Evolutionary conservation across 2,113 vertebrate species (phyloP), one percentile per base, ranked within the genome.

Genomic region (Scolopax mira): DNA sequence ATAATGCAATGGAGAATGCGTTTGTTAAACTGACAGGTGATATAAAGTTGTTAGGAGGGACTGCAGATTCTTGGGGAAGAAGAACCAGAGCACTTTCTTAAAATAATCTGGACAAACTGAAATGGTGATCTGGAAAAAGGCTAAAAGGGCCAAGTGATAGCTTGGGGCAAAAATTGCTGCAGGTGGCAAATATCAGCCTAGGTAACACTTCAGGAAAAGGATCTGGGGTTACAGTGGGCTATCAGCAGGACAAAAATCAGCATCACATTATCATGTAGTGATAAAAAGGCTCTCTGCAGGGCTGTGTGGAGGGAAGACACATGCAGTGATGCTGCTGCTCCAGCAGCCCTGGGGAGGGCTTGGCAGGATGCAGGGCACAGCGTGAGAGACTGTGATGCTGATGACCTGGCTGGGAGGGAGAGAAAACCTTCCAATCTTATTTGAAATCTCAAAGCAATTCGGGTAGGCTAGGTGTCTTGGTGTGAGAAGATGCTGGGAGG

Each of bases 21-120:
- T 93, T 93, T 92, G 88, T 95, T 96, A 94, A 85, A 88, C 79
- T 94, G 94, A 86, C 96, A 94, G 94, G 94, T 83, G 87, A 86
- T 90, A 64, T 7, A 33, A 73, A 93, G 85, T 64, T 6, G 85
- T 64, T 6, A 0, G 67, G 72, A 77, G 82, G 46, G 58, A 35
- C 79, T 94, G 88, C 79, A 78, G 85, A 88, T 90, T 84, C 90
- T 31, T 4, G 23, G 44, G 82, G 82, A 83, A 73, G 44, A 62
- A 66, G 46, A 37, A 86, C 11, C 60, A 51, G 88, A 83, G 37
- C 0, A 0, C 13, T 37, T 57, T 46, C 71, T 86, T 71, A 62
- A 92, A 83, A 86, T 90, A 88, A 93, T 71, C 67, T 58, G 37
- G 41, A 4, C 75, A 92, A 75, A 61, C 31, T 77, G 82, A 77